phyloP scores from a whole-genome alignment of 2,113 vertebrate species.

The Grus americana region DNA sequence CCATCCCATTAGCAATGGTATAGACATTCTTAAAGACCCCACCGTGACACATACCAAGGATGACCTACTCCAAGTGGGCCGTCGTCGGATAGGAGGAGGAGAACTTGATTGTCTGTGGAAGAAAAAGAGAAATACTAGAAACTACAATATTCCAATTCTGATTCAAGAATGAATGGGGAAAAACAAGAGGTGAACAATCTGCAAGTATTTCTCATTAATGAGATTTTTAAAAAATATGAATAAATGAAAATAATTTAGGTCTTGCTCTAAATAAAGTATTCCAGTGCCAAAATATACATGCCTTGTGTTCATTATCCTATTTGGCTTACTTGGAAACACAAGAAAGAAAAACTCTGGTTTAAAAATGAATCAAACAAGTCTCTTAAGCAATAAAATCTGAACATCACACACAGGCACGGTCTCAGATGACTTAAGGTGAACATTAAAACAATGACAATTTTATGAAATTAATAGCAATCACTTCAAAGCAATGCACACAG shows the following conservation, averaged over 20 bases:
- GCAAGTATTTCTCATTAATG: background rate
- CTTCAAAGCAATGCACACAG: slow-evolving; percentile 15
- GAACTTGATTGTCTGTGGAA: slow-evolving; percentile 86
- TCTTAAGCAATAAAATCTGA: slow-evolving; percentile 1
- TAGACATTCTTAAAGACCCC: background rate
- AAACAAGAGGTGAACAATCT: background rate
- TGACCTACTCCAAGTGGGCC: slow-evolving; percentile 89
- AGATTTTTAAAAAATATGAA: background rate
- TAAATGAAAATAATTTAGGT: background rate
- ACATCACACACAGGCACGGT: background rate
- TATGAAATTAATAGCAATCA: background rate
- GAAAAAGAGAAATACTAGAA: slow-evolving; percentile 14
- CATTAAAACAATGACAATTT: background rate
- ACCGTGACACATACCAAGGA: slow-evolving; percentile 82
- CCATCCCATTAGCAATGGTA: background rate
- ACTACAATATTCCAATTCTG: background rate
- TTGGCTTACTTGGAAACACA: slow-evolving; percentile 9
- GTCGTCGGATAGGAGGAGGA: slow-evolving; percentile 89
- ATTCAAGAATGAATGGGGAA: background rate
- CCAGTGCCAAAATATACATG: slow-evolving; percentile 7
- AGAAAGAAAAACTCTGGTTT: background rate
- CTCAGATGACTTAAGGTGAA: background rate
- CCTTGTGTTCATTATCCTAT: background rate
- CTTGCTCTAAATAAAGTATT: background rate
- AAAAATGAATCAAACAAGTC: background rate